Percentiles rank a stretch among this genome's conserved stretches.
phyloP scores from a whole-genome alignment of 2,888 invertebrate species.

The Caenorhabditis wallacei region DNA sequence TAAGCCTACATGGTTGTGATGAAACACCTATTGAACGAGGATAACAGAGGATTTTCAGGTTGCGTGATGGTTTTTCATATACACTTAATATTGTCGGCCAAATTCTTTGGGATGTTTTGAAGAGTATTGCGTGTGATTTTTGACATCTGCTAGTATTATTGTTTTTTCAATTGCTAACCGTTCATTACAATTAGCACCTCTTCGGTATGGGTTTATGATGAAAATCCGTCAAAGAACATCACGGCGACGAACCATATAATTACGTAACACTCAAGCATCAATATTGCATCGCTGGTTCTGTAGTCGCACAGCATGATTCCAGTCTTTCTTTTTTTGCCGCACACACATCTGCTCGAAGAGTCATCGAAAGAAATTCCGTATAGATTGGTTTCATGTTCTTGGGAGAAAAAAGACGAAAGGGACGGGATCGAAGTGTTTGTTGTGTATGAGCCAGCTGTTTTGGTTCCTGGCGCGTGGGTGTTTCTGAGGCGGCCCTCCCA shows the following conservation, averaged over 20 bases:
- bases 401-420: slow-evolving; percentile 24
- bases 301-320: slow-evolving; percentile 35
- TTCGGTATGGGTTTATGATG: slow-evolving; percentile 1
- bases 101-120: slow-evolving; percentile 23
- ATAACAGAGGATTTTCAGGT: slow-evolving; percentile 14
- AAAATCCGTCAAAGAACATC: neutral
- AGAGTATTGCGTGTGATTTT: slow-evolving; percentile 40
- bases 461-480: slow-evolving; percentile 62
- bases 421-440: slow-evolving; percentile 50
- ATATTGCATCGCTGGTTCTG: slow-evolving; percentile 46
- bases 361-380: slow-evolving; percentile 27
- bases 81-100: slow-evolving; percentile 36
- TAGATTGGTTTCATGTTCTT: slow-evolving; percentile 54
- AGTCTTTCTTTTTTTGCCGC: slow-evolving; percentile 42
- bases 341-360: slow-evolving; percentile 49
- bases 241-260: slow-evolving; percentile 45
- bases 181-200: slow-evolving; percentile 52
- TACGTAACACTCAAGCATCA: slow-evolving; percentile 50
- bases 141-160: slow-evolving; percentile 45
- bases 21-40: neutral
- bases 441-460: slow-evolving; percentile 68
- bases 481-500: slow-evolving; percentile 41
- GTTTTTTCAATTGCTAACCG: slow-evolving; percentile 20
- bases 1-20: neutral
- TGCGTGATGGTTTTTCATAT: slow-evolving; percentile 15